Conservation (phyloP, 1,140 invertebrate species). For the Drosophila varians region DNA sequence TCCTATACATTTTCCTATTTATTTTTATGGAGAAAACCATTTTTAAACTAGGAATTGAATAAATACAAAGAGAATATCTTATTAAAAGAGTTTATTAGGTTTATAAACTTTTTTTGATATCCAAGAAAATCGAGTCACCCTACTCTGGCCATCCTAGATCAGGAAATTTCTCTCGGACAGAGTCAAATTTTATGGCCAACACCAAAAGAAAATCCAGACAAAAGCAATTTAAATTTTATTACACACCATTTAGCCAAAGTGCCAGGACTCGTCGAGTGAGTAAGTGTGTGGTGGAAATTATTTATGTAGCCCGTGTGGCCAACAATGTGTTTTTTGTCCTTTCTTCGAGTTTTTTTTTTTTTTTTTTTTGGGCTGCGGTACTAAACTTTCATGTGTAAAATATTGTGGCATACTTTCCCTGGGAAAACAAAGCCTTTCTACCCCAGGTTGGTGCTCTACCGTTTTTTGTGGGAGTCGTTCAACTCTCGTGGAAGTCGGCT, state of each 20-base stretch:
- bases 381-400: slow-evolving; percentile 62
- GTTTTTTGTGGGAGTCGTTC: slow-evolving; percentile 29
- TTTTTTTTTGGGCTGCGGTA: slow-evolving; percentile 14
- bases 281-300: slow-evolving; percentile 52
- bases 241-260: slow-evolving; percentile 73
- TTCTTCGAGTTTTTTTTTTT: not conserved
- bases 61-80: no score
- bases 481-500: slow-evolving; percentile 35
- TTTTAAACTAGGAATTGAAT: no score
- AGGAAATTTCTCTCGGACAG: slow-evolving; percentile 26
- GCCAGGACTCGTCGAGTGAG: slow-evolving; percentile 40
- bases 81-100: not conserved
- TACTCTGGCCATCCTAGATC: slow-evolving; percentile 3
- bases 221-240: slow-evolving; percentile 77
- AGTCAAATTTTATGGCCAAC: slow-evolving; percentile 28
- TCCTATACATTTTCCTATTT: no score
- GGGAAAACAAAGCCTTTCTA: slow-evolving; percentile 50
- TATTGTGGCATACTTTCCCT: slow-evolving; percentile 56
- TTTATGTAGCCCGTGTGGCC: slow-evolving; percentile 55
- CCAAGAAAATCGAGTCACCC: not conserved
- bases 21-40: not conserved
- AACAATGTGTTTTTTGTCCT: slow-evolving; percentile 48
- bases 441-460: slow-evolving; percentile 17
- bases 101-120: not conserved
- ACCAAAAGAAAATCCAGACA: slow-evolving; percentile 54